Conservation (phyloP, 2,888 invertebrate genomes). For the Frankliniella fusca region DNA sequence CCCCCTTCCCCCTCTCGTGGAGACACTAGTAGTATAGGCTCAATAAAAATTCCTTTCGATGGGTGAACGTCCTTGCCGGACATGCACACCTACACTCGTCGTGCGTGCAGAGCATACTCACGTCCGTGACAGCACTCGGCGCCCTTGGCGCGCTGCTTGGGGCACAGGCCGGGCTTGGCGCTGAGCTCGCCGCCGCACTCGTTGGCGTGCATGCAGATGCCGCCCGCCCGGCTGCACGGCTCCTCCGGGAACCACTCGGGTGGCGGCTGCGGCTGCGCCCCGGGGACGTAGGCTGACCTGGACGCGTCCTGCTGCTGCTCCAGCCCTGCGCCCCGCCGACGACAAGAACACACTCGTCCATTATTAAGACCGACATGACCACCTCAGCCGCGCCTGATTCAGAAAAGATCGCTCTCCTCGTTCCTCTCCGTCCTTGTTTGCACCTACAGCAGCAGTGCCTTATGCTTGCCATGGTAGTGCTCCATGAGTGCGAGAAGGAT, state of each 20-base stretch:
- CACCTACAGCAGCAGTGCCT: too few species aligned
- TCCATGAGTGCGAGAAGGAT: too few species aligned
- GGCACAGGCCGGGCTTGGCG: background rate
- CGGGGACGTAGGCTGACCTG: background rate
- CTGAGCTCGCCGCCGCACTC: background rate
- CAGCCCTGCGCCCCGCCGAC: background rate
- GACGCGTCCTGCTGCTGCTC: background rate
- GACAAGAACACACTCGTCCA: background rate
- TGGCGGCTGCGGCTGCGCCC: background rate
- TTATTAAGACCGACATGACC: too few species aligned
- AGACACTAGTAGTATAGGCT: too few species aligned
- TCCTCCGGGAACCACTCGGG: slow-evolving; percentile 1
- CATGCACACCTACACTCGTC: background rate
- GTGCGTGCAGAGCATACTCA: background rate
- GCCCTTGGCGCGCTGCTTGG: slow-evolving; percentile 1
- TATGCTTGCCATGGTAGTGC: too few species aligned
- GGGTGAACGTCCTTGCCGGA: too few species aligned
- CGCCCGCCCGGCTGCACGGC: background rate
- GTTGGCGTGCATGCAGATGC: background rate
- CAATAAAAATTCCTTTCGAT: too few species aligned
- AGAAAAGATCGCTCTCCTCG: too few species aligned
- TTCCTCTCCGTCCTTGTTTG: too few species aligned
- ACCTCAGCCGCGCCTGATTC: background rate
- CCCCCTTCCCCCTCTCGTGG: too few species aligned
- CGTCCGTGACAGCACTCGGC: slow-evolving; percentile 11